Percentiles rank a stretch among this genome's conserved stretches.
These are phyloP conservation scores for Amblyopsis hoosieri DNA, from an alignment of 2,797 vertebrate species.

Conservation along the genomic window DNA sequence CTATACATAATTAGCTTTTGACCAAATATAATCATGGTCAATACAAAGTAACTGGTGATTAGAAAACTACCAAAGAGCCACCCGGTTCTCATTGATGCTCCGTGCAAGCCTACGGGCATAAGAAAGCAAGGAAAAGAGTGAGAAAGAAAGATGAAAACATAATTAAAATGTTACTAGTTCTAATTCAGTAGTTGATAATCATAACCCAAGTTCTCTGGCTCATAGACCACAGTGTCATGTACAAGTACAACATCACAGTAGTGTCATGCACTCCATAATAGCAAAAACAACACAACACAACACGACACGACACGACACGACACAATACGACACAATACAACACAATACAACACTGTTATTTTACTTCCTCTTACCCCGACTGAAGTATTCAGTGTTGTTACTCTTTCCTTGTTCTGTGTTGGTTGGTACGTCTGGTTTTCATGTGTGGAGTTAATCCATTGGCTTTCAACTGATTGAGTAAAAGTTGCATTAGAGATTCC, in stretches of 20 bases:
- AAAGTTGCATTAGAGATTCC: not conserved
- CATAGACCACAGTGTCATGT: too few species aligned
- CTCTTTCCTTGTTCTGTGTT: conserved; percentile 5
- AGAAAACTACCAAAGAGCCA: not conserved
- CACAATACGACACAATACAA: too few species aligned
- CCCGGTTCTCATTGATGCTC: not conserved
- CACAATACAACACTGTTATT: too few species aligned
- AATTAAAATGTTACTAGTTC: too few species aligned
- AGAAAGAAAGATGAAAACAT: not conserved
- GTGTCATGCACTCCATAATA: too few species aligned
- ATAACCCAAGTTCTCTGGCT: too few species aligned
- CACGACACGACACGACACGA: too few species aligned
- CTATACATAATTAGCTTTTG: not conserved
- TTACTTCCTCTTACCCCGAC: too few species aligned
- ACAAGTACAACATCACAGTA: too few species aligned
- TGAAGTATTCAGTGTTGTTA: not conserved
- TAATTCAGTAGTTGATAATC: too few species aligned
- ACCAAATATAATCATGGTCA: not conserved
- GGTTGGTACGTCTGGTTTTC: not conserved
- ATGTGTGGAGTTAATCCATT: not conserved
- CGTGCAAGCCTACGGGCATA: too few species aligned
- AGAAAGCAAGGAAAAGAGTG: not conserved
- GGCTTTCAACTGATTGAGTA: not conserved
- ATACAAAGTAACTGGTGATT: not conserved
- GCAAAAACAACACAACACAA: too few species aligned